These are phyloP conservation scores for Pocillopora meandrina DNA, from an alignment of 92 coral and sea anemone species.

Conservation along the genomic window DNA sequence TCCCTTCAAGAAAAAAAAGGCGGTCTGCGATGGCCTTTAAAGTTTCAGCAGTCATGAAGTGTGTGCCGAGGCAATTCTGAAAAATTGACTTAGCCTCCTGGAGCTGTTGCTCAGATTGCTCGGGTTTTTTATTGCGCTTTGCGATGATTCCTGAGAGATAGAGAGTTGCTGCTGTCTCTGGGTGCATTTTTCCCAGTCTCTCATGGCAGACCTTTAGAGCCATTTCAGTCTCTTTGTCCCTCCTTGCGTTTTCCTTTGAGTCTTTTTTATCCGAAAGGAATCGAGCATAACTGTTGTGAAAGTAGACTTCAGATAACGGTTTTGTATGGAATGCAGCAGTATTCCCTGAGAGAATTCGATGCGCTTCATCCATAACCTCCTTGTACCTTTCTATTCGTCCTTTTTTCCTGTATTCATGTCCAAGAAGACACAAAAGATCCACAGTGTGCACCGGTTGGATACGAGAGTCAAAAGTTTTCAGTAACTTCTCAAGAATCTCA, in stretches of 20 bases:
- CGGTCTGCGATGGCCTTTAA: constrained; percentile 11
- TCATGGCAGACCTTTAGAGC: background rate
- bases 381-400: too few species aligned
- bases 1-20: background rate
- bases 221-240: background rate
- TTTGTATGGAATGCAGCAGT: background rate
- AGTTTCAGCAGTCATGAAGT: constrained; percentile 11
- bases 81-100: background rate
- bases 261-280: constrained; percentile 4
- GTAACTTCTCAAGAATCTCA: too few species aligned
- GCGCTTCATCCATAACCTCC: too few species aligned
- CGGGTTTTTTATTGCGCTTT: background rate
- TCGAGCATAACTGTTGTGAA: constrained; percentile 4
- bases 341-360: background rate
- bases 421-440: too few species aligned
- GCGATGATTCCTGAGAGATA: constrained; percentile 8
- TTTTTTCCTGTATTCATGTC: too few species aligned
- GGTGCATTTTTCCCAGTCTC: background rate
- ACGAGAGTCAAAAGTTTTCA: too few species aligned
- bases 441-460: too few species aligned
- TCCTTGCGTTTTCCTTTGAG: background rate
- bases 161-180: constrained; percentile 27
- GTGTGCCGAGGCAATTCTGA: constrained; percentile 11
- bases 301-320: background rate
- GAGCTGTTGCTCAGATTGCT: background rate